Base-by-base conservation (phyloP, 2,797 vertebrate genomes). In the Danio kyathit region DNA sequence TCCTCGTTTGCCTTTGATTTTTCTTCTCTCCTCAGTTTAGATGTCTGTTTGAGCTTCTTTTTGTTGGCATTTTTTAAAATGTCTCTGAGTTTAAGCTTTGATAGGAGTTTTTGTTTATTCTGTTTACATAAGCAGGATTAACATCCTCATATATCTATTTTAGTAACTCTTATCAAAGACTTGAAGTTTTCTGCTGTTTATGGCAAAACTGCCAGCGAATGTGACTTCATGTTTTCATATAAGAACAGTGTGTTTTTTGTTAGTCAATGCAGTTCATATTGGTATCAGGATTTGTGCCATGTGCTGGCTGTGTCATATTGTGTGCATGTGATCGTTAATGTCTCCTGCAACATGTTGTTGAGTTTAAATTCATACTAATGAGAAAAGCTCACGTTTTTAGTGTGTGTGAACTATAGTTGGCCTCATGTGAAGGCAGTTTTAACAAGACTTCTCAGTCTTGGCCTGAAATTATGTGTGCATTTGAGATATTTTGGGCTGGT, bases 201-300 rank as follows among this genome's bases (percentile, higher is more conserved):
- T 17, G 7, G 6, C 57, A 63, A 13, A 74, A 44, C 7, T 75
- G 16, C 12, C 21, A 19, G 16, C 0, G 8, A 64, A 21, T 43
- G 46, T 63, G 46, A 41, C 59, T 19, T 64, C 29, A 29, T 29
- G 11, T 13, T 52, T 19, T 17, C 59, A 51, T n/a, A n/a, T 29
- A 29, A 19, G 40, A 75, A 75, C 60, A 52, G 7, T 21, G 60
- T 29, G 54, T 76, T 48, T 64, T 54, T 82, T 71, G 59, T 82
- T 76, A 21, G 43, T 41, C 46, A 21, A 66, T 9, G 16, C 10
- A 0, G 38, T 3, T 5, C 52, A 44, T 29, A 49, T 56, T 74
- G 48, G 61, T 29, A 41, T 44, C 29, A 19, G 65, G 14, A 29
- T 61, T 71, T 46, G 21, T 49, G n/a, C 11, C 19, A 44, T 41